phyloP scores from a whole-genome alignment of 2,888 invertebrate species.

The Lumbricus terrestris region DNA sequence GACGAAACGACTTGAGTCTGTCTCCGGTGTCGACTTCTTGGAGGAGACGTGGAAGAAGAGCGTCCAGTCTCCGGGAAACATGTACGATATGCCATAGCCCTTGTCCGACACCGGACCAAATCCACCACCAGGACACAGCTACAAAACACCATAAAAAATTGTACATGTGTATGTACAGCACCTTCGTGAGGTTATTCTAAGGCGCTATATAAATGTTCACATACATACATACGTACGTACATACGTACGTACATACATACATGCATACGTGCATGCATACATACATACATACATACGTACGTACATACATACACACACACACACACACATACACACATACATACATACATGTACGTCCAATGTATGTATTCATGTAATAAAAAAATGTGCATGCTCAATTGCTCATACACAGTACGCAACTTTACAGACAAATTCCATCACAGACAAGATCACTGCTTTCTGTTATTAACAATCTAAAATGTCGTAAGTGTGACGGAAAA shows the following conservation, averaged over 20 bases:
- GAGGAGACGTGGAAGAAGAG: slow-evolving; percentile 63
- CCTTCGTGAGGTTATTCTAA: no score
- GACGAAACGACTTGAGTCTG: slow-evolving; percentile 52
- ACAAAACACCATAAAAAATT: slow-evolving; percentile 25
- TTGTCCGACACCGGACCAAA: slow-evolving; percentile 63
- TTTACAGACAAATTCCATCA: not conserved
- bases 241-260: no score
- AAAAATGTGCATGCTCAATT: not conserved
- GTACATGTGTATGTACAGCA: not conserved
- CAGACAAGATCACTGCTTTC: not conserved
- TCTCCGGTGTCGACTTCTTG: slow-evolving; percentile 57
- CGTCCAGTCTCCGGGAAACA: slow-evolving; percentile 61
- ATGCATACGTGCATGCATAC: no score
- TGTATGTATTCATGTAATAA: not conserved
- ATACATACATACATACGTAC: no score
- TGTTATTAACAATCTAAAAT: not conserved
- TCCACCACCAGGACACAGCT: slow-evolving; percentile 62
- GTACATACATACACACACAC: no score
- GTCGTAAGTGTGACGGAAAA: not conserved
- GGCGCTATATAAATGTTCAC: no score
- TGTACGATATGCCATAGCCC: slow-evolving; percentile 61
- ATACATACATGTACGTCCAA: not conserved
- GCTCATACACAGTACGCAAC: not conserved
- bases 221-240: no score
- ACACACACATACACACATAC: no score